These are phyloP conservation scores for Probaryconus sp. DNA, from an alignment of 1,140 invertebrate species.

Conservation along the genomic window DNA sequence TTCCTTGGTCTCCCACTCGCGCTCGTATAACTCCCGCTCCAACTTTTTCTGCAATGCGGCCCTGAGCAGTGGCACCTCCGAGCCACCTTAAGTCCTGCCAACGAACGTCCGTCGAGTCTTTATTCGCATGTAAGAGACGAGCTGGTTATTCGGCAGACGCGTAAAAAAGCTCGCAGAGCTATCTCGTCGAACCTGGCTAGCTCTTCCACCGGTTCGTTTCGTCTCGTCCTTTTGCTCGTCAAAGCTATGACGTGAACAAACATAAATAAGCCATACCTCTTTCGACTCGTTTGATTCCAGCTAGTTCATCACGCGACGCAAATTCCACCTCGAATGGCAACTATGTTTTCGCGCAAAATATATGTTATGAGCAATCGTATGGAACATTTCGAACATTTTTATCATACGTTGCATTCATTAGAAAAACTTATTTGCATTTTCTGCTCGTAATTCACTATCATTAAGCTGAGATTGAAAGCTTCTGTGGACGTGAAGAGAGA, in stretches of 20 bases:
- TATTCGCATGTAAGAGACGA: slow-evolving; percentile 38
- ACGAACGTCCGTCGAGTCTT: slow-evolving; percentile 36
- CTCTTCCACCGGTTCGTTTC: slow-evolving; percentile 52
- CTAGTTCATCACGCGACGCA: slow-evolving; percentile 57
- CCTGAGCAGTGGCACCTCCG: slow-evolving; percentile 57
- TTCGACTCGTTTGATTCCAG: slow-evolving; percentile 48
- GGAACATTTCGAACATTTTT: slow-evolving; percentile 27
- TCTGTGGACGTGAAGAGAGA: no score
- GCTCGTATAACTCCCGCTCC: not conserved
- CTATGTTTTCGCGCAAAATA: slow-evolving; percentile 53
- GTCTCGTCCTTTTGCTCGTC: slow-evolving; percentile 46
- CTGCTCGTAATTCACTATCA: slow-evolving; percentile 2
- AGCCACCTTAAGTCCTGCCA: slow-evolving; percentile 45
- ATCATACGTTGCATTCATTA: slow-evolving; percentile 17
- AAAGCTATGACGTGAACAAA: slow-evolving; percentile 61
- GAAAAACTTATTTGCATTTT: not conserved
- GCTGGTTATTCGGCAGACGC: slow-evolving; percentile 65
- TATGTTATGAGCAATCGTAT: slow-evolving; percentile 31
- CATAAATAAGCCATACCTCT: slow-evolving; percentile 62
- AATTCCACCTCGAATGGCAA: slow-evolving; percentile 55
- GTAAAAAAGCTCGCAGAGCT: slow-evolving; percentile 69
- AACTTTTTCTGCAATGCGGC: slow-evolving; percentile 43
- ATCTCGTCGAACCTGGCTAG: slow-evolving; percentile 49
- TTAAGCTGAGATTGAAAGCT: not conserved
- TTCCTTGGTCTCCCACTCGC: slow-evolving; percentile 45